Conservation (phyloP, 64 coral and sea anemone species). For the Catalaphyllia jardinei region DNA sequence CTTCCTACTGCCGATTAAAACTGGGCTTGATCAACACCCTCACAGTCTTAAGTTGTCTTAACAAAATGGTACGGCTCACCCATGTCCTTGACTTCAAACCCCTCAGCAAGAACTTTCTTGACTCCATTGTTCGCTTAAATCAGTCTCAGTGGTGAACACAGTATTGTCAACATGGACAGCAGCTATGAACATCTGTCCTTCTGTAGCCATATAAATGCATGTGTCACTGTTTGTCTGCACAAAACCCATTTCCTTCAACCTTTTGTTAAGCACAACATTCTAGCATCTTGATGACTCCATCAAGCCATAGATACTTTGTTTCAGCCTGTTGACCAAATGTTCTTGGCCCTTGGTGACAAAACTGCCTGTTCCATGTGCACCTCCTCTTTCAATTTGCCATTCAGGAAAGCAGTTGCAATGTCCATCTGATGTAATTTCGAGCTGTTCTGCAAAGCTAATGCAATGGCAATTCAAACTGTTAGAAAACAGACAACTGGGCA, state of each 20-base stretch:
- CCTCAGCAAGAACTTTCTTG: conserved; percentile 23
- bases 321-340: background rate
- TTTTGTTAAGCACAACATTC: too few species aligned
- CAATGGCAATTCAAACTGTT: conserved; percentile 60
- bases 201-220: conserved; percentile 46
- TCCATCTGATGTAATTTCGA: conserved; percentile 69
- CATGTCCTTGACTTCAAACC: conserved; percentile 80
- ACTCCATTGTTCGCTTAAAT: conserved; percentile 38
- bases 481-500: conserved; percentile 45
- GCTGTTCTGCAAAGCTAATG: conserved; percentile 32
- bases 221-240: conserved; percentile 31
- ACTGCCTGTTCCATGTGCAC: conserved; percentile 63
- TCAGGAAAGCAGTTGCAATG: conserved; percentile 69
- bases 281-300: too few species aligned
- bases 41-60: conserved; percentile 2
- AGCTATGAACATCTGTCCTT: conserved; percentile 48
- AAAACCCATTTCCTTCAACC: conserved; percentile 34
- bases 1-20: conserved; percentile 53
- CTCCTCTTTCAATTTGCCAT: conserved; percentile 28
- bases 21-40: background rate
- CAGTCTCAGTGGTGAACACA: conserved; percentile 25
- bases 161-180: conserved; percentile 61
- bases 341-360: conserved; percentile 27
- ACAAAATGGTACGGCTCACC: conserved; percentile 32
- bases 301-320: too few species aligned